Evolutionary conservation across 2,888 invertebrate species (phyloP).

Genomic region (Trachelus stipa): DNA sequence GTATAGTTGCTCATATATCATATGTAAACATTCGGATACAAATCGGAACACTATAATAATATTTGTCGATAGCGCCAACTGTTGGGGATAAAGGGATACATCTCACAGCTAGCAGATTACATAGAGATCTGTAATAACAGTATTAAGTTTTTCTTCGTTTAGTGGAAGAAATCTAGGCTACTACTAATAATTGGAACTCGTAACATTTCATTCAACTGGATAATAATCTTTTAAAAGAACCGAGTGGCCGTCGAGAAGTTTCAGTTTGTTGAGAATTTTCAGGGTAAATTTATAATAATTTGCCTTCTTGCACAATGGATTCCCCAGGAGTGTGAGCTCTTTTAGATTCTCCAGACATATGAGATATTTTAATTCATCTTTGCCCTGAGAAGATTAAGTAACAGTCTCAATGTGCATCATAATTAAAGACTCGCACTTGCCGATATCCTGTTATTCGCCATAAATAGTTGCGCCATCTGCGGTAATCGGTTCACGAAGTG

Average conservation of each 20-base stretch:
- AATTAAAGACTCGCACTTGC: slow-evolving; percentile 28
- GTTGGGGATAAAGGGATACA: not conserved
- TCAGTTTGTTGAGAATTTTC: not conserved
- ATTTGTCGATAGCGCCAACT: not conserved
- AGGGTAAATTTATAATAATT: slow-evolving; percentile 8
- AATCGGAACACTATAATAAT: not conserved
- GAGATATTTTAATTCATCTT: slow-evolving; percentile 4
- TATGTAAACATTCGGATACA: not conserved
- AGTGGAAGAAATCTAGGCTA: not conserved
- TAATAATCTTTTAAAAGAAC: slow-evolving; percentile 7
- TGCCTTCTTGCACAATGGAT: slow-evolving; percentile 20
- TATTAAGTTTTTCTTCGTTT: not conserved
- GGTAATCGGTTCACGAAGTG: slow-evolving; percentile 29
- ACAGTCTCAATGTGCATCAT: not conserved
- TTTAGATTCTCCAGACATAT: slow-evolving; percentile 14
- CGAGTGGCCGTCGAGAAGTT: slow-evolving; percentile 1
- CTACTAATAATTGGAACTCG: not conserved
- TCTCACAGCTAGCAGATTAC: not conserved
- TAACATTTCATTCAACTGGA: not conserved
- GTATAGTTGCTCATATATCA: not conserved
- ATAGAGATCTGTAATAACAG: not conserved
- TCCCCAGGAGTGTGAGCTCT: slow-evolving; percentile 31
- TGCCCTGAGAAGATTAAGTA: slow-evolving; percentile 3
- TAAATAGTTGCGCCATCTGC: slow-evolving; percentile 35
- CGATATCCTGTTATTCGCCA: slow-evolving; percentile 39